Evolutionary conservation across 2,797 vertebrate genomes (phyloP).

Genomic region (Rhinoraja longicauda): DNA sequence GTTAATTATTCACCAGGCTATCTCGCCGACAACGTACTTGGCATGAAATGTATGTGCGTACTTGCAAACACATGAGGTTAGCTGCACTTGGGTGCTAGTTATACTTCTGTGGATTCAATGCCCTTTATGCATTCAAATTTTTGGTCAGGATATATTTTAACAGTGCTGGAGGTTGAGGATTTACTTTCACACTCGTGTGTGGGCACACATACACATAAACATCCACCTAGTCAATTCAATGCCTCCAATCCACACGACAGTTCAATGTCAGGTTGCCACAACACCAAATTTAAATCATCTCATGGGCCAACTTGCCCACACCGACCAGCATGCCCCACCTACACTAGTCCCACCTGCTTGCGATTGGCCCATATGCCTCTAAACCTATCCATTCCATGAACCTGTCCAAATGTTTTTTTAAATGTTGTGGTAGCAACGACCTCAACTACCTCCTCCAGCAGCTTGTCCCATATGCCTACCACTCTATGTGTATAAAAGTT

Average conservation of each 20-base stretch:
- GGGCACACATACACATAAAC: no score
- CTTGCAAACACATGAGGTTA: not conserved
- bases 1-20: not conserved
- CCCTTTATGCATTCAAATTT: not conserved
- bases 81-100: not conserved
- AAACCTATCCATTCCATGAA: no score
- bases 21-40: not conserved
- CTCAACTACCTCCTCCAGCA: no score
- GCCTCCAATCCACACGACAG: not conserved
- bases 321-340: no score
- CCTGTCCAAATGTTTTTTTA: no score
- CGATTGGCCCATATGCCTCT: no score
- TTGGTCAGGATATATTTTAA: not conserved
- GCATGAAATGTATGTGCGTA: not conserved
- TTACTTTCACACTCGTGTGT: not conserved
- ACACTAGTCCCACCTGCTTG: no score
- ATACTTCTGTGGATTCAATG: not conserved
- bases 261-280: not conserved
- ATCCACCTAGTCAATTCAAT: not conserved
- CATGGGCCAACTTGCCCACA: no score
- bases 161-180: not conserved
- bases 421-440: no score
- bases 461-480: no score
- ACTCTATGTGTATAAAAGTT: no score
- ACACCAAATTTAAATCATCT: not conserved